phyloP scores from a whole-genome alignment of 37 sponge, comb jelly and placozoan genomes.

The Chondrilla cf. caribensis region DNA sequence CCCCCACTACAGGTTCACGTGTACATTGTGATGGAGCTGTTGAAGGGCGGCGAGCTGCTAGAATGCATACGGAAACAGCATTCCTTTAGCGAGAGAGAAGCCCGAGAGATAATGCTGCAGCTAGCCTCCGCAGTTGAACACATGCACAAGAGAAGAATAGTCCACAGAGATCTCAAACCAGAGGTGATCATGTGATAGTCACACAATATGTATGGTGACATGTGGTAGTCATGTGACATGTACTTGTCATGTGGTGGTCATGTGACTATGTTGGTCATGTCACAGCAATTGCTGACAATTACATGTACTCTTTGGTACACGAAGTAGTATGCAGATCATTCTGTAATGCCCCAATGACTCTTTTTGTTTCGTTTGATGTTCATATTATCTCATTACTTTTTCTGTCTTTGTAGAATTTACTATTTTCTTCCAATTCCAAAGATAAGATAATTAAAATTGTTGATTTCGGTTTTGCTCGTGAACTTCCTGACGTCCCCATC shows the following conservation, averaged over 20 bases:
- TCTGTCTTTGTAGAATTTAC: conserved; percentile 56
- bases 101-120: conserved; percentile 78
- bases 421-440: conserved; percentile 53
- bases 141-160: conserved; percentile 85
- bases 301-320: too few relatives aligned
- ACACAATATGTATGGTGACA: background rate
- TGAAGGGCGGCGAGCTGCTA: conserved; percentile 88
- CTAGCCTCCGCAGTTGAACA: conserved; percentile 80
- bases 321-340: too few relatives aligned
- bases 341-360: too few relatives aligned
- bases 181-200: conserved; percentile 53
- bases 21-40: conserved; percentile 90
- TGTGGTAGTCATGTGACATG: conserved; percentile 8
- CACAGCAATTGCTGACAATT: background rate
- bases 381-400: too few relatives aligned
- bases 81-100: conserved; percentile 83
- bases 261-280: background rate
- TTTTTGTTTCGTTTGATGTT: too few relatives aligned
- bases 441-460: conserved; percentile 66
- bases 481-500: conserved; percentile 46
- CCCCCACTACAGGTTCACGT: conserved; percentile 78
- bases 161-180: conserved; percentile 95
- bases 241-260: background rate
- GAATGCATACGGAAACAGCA: conserved; percentile 66
- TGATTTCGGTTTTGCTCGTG: conserved; percentile 94